phyloP scores from a whole-genome alignment of 2,888 invertebrate species.

The Caenorhabditis sp. region DNA sequence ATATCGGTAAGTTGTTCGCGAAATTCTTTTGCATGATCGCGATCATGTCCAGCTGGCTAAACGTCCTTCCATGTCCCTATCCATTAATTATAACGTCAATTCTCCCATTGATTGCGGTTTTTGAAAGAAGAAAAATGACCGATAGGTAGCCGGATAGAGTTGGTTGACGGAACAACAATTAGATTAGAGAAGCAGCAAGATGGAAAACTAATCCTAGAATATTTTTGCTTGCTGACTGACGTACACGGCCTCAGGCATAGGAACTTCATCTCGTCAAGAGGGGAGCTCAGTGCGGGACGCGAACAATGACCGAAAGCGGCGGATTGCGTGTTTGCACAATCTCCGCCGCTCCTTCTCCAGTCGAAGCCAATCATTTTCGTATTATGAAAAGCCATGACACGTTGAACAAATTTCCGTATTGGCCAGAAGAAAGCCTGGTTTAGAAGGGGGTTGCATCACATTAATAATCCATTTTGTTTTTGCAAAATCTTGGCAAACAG shows the following conservation, averaged over 20 bases:
- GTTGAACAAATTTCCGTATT: not conserved
- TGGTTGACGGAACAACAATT: not conserved
- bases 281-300: not conserved
- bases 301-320: slow-evolving; percentile 33
- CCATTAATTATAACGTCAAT: slow-evolving; percentile 1
- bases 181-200: not conserved
- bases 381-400: slow-evolving; percentile 1
- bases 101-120: not conserved
- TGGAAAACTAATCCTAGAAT: not conserved
- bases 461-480: too few relatives aligned
- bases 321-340: slow-evolving; percentile 33
- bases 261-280: slow-evolving; percentile 15
- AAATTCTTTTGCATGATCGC: too few relatives aligned
- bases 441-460: too few relatives aligned
- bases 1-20: slow-evolving; percentile 85
- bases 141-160: not conserved
- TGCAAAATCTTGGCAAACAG: not conserved
- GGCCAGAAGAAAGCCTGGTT: not conserved
- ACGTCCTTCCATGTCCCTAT: not conserved
- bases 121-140: not conserved
- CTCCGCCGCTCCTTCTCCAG: not conserved
- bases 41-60: not conserved
- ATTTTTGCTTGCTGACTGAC: slow-evolving; percentile 26
- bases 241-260: slow-evolving; percentile 3
- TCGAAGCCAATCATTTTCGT: slow-evolving; percentile 41